Conservation (phyloP, 2,888 invertebrate genomes). For the Sarcophaga subvicina region DNA sequence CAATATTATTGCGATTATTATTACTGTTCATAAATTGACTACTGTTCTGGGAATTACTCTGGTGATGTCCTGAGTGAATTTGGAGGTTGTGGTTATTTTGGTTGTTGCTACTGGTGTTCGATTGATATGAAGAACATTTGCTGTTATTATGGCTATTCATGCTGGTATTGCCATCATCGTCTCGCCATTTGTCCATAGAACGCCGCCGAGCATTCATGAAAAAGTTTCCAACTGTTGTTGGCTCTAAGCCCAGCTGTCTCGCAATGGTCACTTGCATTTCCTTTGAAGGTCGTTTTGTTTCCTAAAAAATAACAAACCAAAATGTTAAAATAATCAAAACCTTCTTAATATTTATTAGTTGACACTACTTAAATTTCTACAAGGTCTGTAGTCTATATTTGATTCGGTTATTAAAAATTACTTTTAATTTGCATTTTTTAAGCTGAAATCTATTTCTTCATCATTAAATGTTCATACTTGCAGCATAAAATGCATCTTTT, state of each 20-base stretch:
- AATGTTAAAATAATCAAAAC: neutral
- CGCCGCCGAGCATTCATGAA: constrained; percentile 99
- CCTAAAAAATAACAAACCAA: constrained; percentile 83
- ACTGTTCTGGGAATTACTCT: constrained; percentile 49
- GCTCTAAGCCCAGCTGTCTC: constrained; percentile 96
- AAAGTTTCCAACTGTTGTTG: constrained; percentile 99
- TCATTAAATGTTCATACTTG: too few relatives aligned
- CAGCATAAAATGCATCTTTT: too few relatives aligned
- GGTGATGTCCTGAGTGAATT: constrained; percentile 29
- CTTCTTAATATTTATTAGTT: neutral
- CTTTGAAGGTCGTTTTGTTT: constrained; percentile 99
- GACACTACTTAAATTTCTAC: too few relatives aligned
- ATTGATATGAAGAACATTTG: constrained; percentile 46
- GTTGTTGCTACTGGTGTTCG: constrained; percentile 36
- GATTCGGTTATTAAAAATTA: too few relatives aligned
- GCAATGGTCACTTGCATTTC: constrained; percentile 99
- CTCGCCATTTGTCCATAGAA: constrained; percentile 99
- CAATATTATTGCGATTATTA: constrained; percentile 52
- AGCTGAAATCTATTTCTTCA: too few relatives aligned
- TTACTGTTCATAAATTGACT: constrained; percentile 57
- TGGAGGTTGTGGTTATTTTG: constrained; percentile 44
- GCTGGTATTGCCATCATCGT: constrained; percentile 85
- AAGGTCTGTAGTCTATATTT: too few relatives aligned
- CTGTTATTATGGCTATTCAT: constrained; percentile 9
- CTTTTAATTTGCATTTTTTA: too few relatives aligned